Percentiles rank a stretch among this genome's conserved stretches.
Conservation (phyloP, 1,140 invertebrate genomes). For the Drosophila truncata region DNA sequence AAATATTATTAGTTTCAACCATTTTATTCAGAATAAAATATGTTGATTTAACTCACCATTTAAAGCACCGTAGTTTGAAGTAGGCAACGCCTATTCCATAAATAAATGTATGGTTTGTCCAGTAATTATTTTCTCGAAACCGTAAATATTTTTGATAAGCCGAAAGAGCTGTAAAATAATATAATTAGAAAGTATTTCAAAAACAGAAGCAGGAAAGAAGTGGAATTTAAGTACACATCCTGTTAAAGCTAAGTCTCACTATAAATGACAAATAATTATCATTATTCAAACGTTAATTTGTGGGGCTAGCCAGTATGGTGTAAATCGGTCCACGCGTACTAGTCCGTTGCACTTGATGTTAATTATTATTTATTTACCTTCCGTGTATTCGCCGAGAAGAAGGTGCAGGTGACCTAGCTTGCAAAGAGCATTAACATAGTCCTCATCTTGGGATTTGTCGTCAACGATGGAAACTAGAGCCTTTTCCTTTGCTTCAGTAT, state of each 20-base stretch:
- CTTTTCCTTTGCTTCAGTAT: constrained; percentile 7
- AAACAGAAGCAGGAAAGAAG: not conserved
- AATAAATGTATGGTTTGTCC: constrained; percentile 96
- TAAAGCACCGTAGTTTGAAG: constrained; percentile 97
- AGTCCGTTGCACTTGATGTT: not conserved
- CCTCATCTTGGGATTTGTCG: not conserved
- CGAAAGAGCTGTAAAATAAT: constrained; percentile 91
- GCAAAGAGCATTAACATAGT: constrained; percentile 91
- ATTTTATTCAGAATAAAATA: not conserved
- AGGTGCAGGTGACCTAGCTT: constrained; percentile 97
- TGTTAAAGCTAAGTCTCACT: not conserved
- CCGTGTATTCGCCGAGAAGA: constrained; percentile 94
- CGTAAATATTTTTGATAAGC: constrained; percentile 97
- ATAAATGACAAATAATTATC: not conserved
- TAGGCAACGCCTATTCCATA: constrained; percentile 98
- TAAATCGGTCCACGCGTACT: not conserved
- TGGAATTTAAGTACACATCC: not conserved
- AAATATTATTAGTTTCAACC: not conserved
- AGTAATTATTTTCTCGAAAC: constrained; percentile 91
- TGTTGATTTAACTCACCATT: constrained; percentile 92
- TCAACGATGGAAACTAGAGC: not conserved
- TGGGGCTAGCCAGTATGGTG: not conserved
- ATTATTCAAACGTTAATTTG: not conserved
- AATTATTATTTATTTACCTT: constrained; percentile 88
- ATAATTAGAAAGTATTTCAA: not conserved